These are phyloP conservation scores for Dolichoris vasculosae DNA, from an alignment of 1,140 invertebrate species.

Conservation along the genomic window DNA sequence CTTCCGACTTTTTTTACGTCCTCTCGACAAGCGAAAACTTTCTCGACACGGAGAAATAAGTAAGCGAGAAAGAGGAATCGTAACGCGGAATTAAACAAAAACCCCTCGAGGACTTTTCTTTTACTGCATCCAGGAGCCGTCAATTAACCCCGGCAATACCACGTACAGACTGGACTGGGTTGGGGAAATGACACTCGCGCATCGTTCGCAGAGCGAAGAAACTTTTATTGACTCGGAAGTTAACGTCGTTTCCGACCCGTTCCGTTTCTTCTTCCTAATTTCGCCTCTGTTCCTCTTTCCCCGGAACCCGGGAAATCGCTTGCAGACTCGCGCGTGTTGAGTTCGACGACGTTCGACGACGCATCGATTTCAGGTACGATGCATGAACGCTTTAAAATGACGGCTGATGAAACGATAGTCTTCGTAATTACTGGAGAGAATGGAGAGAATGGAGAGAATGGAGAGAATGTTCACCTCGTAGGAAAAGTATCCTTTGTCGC, in stretches of 20 bases:
- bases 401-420: too few relatives aligned
- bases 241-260: slow-evolving; percentile 27
- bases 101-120: slow-evolving; percentile 42
- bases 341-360: too few relatives aligned
- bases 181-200: not conserved
- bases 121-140: not conserved
- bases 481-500: too few relatives aligned
- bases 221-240: slow-evolving; percentile 45
- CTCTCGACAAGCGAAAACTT: not conserved
- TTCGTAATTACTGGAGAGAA: too few relatives aligned
- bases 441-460: too few relatives aligned
- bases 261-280: slow-evolving; percentile 1
- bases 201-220: not conserved
- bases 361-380: not conserved
- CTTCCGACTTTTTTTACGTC: slow-evolving; percentile 19
- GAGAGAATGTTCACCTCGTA: too few relatives aligned
- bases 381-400: too few relatives aligned
- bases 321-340: not conserved
- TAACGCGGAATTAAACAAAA: slow-evolving; percentile 47
- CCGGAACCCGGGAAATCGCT: not conserved
- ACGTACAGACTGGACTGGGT: not conserved
- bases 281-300: slow-evolving; percentile 5
- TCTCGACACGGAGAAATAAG: not conserved
- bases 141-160: slow-evolving; percentile 10
- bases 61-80: slow-evolving; percentile 1